A percentile compares a stretch with the other conserved stretches of the same genome.
phyloP scores from a whole-genome alignment of 2,888 invertebrate genomes.

The Ctena decussata region DNA sequence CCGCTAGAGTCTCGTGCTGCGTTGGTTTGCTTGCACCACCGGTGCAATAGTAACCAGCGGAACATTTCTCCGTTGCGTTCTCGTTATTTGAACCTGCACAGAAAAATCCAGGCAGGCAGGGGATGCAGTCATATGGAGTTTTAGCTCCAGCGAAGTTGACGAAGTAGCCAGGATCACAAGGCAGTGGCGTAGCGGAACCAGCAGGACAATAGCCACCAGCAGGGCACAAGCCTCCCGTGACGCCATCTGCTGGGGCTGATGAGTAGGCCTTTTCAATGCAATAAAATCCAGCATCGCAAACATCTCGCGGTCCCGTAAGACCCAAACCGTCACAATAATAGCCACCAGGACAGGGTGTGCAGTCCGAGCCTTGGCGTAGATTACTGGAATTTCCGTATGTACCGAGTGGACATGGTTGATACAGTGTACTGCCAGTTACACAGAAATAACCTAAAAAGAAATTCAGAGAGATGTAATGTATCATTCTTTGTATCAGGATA shows the following conservation, averaged over 20 bases:
- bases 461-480: no score
- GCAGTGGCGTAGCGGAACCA: slow-evolving; percentile 79
- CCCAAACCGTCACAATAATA: slow-evolving; percentile 86
- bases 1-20: slow-evolving; percentile 80
- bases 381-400: slow-evolving; percentile 84
- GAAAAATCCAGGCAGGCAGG: slow-evolving; percentile 85
- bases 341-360: slow-evolving; percentile 86
- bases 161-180: slow-evolving; percentile 84
- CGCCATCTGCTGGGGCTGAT: slow-evolving; percentile 85
- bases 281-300: slow-evolving; percentile 84
- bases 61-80: slow-evolving; percentile 79
- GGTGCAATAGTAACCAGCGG: slow-evolving; percentile 84
- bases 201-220: slow-evolving; percentile 85
- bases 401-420: slow-evolving; percentile 85
- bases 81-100: slow-evolving; percentile 84
- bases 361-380: slow-evolving; percentile 81
- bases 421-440: slow-evolving; percentile 81
- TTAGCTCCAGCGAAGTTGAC: slow-evolving; percentile 83
- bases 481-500: no score
- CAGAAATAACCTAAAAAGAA: slow-evolving; percentile 84
- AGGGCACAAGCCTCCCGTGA: slow-evolving; percentile 85
- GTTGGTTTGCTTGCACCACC: slow-evolving; percentile 83
- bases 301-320: slow-evolving; percentile 81
- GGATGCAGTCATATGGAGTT: slow-evolving; percentile 83
- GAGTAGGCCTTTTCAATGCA: slow-evolving; percentile 85